Conservation (phyloP, 2,113 vertebrate genomes). For the Ictidomys tridecemlineatus region DNA sequence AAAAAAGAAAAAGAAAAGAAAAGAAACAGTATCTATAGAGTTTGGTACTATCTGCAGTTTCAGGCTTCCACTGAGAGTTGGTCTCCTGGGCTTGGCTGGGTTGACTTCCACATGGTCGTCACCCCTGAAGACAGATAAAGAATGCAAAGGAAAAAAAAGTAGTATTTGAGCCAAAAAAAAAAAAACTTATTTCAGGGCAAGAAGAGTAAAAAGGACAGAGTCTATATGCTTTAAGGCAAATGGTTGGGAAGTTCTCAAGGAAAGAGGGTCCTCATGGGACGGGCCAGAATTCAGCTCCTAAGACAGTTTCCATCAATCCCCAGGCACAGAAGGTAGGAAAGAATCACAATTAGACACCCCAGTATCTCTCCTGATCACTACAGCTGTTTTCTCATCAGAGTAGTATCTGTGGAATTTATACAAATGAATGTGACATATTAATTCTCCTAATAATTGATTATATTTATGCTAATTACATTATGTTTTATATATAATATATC, state of each 20-base stretch:
- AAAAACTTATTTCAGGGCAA: background rate
- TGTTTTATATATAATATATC: background rate
- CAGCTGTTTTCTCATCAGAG: background rate
- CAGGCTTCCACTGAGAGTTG: background rate
- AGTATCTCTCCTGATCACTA: background rate
- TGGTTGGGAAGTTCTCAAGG: background rate
- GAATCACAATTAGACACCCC: background rate
- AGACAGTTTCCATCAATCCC: background rate
- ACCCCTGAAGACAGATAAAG: background rate
- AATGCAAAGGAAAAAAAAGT: background rate
- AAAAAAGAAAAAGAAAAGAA: background rate
- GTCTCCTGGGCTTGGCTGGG: background rate
- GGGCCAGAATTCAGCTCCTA: background rate
- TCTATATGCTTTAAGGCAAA: background rate
- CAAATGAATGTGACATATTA: background rate
- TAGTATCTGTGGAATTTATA: background rate
- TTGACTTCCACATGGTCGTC: accelerated
- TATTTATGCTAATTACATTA: background rate
- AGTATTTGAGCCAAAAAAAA: background rate
- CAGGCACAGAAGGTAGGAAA: background rate
- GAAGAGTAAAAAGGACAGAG: background rate
- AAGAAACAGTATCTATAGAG: background rate
- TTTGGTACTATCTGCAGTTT: background rate
- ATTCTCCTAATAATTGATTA: background rate
- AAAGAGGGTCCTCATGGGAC: background rate